phyloP scores from a whole-genome alignment of 2,797 vertebrate genomes.

The Ispidina lecontei region DNA sequence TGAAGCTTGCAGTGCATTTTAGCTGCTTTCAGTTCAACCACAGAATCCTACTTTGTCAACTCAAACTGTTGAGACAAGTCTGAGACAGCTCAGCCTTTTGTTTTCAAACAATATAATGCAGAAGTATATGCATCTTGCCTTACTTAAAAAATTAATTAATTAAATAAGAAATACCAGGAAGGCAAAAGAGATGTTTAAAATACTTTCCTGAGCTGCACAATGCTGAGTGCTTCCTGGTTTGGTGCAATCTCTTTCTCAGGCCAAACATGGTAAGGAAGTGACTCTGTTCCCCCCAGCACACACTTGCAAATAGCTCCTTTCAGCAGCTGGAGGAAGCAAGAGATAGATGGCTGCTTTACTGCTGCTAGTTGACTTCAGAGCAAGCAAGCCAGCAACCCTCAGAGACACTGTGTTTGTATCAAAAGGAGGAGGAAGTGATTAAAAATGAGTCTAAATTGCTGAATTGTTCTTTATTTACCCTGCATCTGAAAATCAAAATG shows the following conservation, averaged over 20 bases:
- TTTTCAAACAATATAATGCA: background rate
- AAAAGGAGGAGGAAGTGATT: constrained; percentile 20
- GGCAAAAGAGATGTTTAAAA: constrained; percentile 46
- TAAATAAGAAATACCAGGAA: constrained; percentile 5
- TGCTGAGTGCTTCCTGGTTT: constrained; percentile 42
- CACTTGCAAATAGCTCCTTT: constrained; percentile 50
- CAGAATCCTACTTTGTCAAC: background rate
- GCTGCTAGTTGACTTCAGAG: background rate
- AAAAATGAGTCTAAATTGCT: background rate
- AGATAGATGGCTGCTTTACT: background rate
- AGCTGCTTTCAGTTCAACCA: background rate
- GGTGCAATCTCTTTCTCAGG: constrained; percentile 44
- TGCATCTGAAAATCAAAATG: background rate
- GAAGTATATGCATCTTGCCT: background rate
- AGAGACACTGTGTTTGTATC: background rate
- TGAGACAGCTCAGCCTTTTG: background rate
- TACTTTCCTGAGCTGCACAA: constrained; percentile 42
- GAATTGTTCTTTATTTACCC: background rate
- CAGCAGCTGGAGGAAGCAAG: constrained; percentile 55
- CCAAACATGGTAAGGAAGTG: constrained; percentile 76
- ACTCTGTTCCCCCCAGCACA: constrained; percentile 41
- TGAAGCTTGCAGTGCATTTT: background rate
- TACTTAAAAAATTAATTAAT: background rate
- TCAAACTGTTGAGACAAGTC: background rate
- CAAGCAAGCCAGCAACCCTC: background rate